Base-by-base conservation (phyloP, 2,888 invertebrate genomes). In the Ormyrus thymus region DNA sequence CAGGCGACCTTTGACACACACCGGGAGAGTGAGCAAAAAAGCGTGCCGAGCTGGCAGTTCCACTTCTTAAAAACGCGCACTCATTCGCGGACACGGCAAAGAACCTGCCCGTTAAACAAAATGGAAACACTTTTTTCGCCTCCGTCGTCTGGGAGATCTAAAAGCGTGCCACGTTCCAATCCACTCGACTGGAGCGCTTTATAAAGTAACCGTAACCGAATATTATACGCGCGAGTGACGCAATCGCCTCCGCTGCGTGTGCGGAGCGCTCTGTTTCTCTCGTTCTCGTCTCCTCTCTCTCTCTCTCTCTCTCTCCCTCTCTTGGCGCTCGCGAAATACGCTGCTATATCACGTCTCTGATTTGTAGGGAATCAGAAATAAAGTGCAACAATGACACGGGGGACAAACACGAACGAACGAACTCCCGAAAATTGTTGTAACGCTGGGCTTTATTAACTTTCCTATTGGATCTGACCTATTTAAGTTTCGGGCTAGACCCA, bases 121-220 rank as follows among this genome's bases (percentile, higher is more conserved):
- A 48, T 61, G 51, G 15, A 5, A 48, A 59, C n/a, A 58, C 66
- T 59, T 53, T 69, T 46, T 55, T 6, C n/a, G 45, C 6, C n/a
- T 45, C 6, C 29, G 29, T 51, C 55, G 29, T 65, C 55, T 56
- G 1, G 51, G 50, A 69, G 69, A 64, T 75, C 76, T 71, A 79
- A 79, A 76, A 76, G 76, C 73, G 76, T 70, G 80, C 77, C 77
- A 80, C 80, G 80, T 80, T 69, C 76, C 73, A 61, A 80, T 80
- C 64, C 64, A 56, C 68, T 13, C 70, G 71, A 72, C 77, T 80
- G 80, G 77, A 78, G 71, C 71, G 71, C 78, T 80, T 80, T 76
- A 76, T 73, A 80, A 80, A 76, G 80, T 80, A 76, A 70, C 80
- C 80, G 80, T 80, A 80, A 80, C 80, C 73, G 73, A 76, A 80